Base-by-base conservation (phyloP, 2,797 vertebrate species). In the Aphelocoma californica region DNA sequence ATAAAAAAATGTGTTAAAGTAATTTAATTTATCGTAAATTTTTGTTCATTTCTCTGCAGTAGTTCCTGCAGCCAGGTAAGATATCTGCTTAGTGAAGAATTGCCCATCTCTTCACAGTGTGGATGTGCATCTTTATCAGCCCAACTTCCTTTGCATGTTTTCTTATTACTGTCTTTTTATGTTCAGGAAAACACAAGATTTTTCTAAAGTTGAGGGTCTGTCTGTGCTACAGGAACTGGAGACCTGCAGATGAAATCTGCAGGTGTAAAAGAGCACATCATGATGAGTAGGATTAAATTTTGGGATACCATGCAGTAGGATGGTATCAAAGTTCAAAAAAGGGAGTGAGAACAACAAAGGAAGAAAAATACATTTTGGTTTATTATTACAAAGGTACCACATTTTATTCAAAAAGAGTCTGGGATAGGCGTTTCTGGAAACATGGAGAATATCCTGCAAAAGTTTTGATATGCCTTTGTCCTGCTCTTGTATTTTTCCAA, bases 21-120 rank as follows among this genome's bases (percentile, higher is more conserved):
- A 81, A 90, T 93, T 90, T 83, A 93, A 95, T 97, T 93, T 96
- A 78, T 64, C 60, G 91, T 80, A 83, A 85, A 71, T 88, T 88
- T 82, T 77, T 75, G 77, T 92, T 93, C 67, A 31, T 75, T 91
- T 90, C 75, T 90, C 51, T 90, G 80, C 74, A 66, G 66, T n/a
- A 28, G 65, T 40, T 97, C 21, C 79, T 84, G 85, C 44, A 88
- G 78, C 26, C 66, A 44, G 75, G 47, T 66, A 60, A 58, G 79
- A 26, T 51, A 66, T 51, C 84, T 92, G 26, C 54, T 66, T 58
- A 50, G 82, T 92, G 86, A 92, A 65, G 88, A 79, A 73, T 47
- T 84, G 66, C 42, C 69, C 81, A 50, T 88, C 58, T 77, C 85
- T 69, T 74, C 25, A 21, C 34, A 6, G 7, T 32, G 31, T 56